phyloP scores from a whole-genome alignment of 2,797 vertebrate genomes.

The Gallinago nigripennis region DNA sequence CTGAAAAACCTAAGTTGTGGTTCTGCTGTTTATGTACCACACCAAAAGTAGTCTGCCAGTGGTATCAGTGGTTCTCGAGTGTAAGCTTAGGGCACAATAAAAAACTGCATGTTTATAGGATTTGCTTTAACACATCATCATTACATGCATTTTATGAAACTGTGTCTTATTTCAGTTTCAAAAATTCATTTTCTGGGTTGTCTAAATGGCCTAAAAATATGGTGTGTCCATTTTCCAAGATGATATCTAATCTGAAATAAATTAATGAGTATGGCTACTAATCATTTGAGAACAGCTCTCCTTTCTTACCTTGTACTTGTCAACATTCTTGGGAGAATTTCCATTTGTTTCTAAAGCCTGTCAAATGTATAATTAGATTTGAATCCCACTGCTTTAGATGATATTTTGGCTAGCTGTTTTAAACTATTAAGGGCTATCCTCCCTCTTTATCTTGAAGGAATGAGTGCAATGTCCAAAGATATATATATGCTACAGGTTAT shows the following conservation, averaged over 20 bases:
- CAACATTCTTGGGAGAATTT: neutral
- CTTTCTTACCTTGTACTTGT: conserved; percentile 17
- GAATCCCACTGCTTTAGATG: conserved; percentile 20
- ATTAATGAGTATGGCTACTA: neutral
- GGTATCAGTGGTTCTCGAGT: neutral
- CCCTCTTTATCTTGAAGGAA: neutral
- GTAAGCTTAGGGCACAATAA: neutral
- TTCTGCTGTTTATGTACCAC: neutral
- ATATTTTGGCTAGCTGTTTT: conserved; percentile 37
- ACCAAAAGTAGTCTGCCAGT: neutral
- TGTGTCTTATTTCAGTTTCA: neutral
- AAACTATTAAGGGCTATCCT: neutral
- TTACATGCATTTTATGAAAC: neutral
- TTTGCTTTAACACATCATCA: neutral
- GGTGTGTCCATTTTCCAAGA: neutral
- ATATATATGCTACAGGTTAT: neutral
- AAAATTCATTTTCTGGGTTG: neutral
- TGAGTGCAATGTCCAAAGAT: neutral
- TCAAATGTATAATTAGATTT: conserved; percentile 16
- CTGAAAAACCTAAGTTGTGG: neutral
- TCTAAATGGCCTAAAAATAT: conserved; percentile 3
- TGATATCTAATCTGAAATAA: conserved; percentile 9
- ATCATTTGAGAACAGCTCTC: neutral
- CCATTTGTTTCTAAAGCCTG: conserved; percentile 34
- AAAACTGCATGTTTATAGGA: neutral